Conservation (phyloP, 2,888 invertebrate genomes). For the Enoplolaimus lenunculus region DNA sequence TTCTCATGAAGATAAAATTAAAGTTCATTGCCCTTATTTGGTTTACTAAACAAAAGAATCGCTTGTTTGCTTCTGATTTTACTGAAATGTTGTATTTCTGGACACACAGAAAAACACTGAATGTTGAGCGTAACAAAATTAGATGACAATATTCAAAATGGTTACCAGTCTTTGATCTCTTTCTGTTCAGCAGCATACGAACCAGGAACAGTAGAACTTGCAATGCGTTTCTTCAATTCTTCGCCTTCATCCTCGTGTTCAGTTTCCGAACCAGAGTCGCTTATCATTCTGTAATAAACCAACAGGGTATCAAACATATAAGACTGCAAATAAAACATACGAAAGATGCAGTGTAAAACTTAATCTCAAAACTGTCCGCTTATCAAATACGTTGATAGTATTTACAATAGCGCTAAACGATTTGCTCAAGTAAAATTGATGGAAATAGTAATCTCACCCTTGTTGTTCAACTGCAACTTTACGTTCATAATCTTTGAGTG, state of each 20-base stretch:
- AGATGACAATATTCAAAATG: no score
- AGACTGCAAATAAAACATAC: no score
- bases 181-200: slow-evolving; percentile 56
- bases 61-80: no score
- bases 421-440: no score
- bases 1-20: no score
- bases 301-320: no score
- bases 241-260: slow-evolving; percentile 25
- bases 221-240: slow-evolving; percentile 15
- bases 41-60: no score
- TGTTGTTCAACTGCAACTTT: slow-evolving; percentile 57
- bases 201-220: slow-evolving; percentile 45
- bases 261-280: slow-evolving; percentile 31
- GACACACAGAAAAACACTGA: no score
- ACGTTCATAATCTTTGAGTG: slow-evolving; percentile 65
- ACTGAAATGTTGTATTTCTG: no score
- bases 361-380: neutral
- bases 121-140: no score
- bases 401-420: no score
- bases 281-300: slow-evolving; percentile 25
- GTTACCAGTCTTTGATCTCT: slow-evolving; percentile 53
- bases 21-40: no score
- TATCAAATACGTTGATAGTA: neutral
- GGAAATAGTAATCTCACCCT: slow-evolving; percentile 48
- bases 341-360: neutral